A percentile compares a stretch with the other conserved stretches of the same genome.
These are phyloP conservation scores for Nematopogon swammerdamellus DNA, from an alignment of 2,888 invertebrate genomes.

Conservation along the genomic window DNA sequence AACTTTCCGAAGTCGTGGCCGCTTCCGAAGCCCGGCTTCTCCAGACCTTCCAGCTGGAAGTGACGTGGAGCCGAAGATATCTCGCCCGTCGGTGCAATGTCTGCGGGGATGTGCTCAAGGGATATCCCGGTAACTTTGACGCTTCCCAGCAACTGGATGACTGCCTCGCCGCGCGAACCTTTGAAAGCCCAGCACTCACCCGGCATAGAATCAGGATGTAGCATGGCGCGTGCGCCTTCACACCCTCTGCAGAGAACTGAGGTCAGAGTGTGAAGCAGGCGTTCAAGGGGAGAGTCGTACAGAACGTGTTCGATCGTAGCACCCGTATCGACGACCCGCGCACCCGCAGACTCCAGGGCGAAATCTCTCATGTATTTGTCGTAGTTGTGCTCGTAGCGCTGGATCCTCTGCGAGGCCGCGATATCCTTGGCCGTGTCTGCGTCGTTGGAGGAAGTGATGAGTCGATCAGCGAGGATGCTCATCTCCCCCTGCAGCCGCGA, in stretches of 20 bases:
- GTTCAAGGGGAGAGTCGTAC: slow-evolving; percentile 33
- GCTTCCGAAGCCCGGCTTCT: slow-evolving; percentile 31
- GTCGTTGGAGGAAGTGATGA: slow-evolving; percentile 28
- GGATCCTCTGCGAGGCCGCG: slow-evolving; percentile 29
- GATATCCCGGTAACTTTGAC: slow-evolving; percentile 67
- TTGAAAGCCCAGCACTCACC: slow-evolving; percentile 90
- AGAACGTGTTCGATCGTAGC: slow-evolving; percentile 32
- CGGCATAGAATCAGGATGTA: slow-evolving; percentile 60
- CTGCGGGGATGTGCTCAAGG: slow-evolving; percentile 74
- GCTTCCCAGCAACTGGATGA: slow-evolving; percentile 67
- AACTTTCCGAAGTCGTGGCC: slow-evolving; percentile 59
- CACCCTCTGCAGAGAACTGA: slow-evolving; percentile 32
- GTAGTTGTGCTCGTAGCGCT: slow-evolving; percentile 38
- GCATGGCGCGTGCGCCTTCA: slow-evolving; percentile 31
- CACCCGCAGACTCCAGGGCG: slow-evolving; percentile 69
- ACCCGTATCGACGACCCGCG: slow-evolving; percentile 35
- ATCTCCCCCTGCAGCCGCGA: slow-evolving; percentile 34
- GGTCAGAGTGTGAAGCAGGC: slow-evolving; percentile 28
- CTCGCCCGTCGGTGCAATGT: slow-evolving; percentile 67
- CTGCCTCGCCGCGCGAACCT: slow-evolving; percentile 66
- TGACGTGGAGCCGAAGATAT: slow-evolving; percentile 43
- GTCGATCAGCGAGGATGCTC: slow-evolving; percentile 25
- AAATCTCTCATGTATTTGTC: slow-evolving; percentile 65
- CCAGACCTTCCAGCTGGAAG: slow-evolving; percentile 47
- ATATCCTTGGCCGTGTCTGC: slow-evolving; percentile 16